Percentiles rank a stretch among this genome's conserved stretches.
phyloP scores from a whole-genome alignment of 2,797 vertebrate genomes.

The Micropoecilia bifurca region DNA sequence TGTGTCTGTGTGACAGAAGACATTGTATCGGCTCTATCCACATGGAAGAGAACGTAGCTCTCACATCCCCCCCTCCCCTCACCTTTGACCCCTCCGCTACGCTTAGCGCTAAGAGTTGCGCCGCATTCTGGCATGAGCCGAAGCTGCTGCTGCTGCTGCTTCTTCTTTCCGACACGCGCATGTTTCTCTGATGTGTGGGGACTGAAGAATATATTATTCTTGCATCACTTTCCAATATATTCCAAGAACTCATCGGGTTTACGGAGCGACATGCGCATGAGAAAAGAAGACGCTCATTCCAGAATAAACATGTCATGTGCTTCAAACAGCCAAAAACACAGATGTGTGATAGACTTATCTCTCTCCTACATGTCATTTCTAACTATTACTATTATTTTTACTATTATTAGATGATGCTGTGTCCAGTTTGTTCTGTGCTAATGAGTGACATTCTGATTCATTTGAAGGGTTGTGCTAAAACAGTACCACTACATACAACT shows the following conservation, averaged over 20 bases:
- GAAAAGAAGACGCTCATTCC: constrained; percentile 68
- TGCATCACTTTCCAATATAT: constrained; percentile 76
- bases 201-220: constrained; percentile 75
- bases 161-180: constrained; percentile 46
- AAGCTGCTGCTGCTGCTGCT: constrained; percentile 49
- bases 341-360: constrained; percentile 44
- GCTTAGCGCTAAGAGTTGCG: constrained; percentile 57
- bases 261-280: constrained; percentile 62
- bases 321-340: constrained; percentile 24
- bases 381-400: constrained; percentile 29
- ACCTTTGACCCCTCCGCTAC: constrained; percentile 28
- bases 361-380: constrained; percentile 41
- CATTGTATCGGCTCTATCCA: constrained; percentile 68
- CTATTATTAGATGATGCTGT: constrained; percentile 65
- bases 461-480: constrained; percentile 88
- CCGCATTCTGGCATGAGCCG: constrained; percentile 73
- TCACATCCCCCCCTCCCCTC: constrained; percentile 34
- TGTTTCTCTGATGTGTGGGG: constrained; percentile 61
- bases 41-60: constrained; percentile 83
- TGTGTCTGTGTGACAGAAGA: constrained; percentile 58
- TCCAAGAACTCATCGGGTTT: constrained; percentile 56
- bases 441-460: constrained; percentile 84
- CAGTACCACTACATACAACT: constrained; percentile 89
- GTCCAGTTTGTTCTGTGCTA: constrained; percentile 73
- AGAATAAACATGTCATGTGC: constrained; percentile 69